Evolutionary conservation across 2,888 invertebrate genomes (phyloP), one percentile per base, ranked within the genome.

Genomic region (Clepsis dumicolana): DNA sequence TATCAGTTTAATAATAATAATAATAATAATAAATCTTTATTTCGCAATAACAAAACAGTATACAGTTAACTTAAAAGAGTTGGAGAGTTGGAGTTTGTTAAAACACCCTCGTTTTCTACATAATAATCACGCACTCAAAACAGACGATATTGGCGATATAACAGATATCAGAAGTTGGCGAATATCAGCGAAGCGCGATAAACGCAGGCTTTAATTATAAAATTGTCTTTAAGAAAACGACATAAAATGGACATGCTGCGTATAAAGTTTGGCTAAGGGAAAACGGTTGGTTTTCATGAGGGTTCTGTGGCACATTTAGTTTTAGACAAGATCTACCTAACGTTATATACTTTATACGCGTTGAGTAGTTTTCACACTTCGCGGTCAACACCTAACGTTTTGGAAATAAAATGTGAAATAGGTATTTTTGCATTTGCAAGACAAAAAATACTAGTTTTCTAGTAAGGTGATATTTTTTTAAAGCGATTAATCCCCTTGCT

Each of bases 161-260:
- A n/a, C n/a, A 80, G 84, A 70, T 72, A 73, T 83, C 84, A 76
- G 79, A 80, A 81, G 80, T 77, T 87, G 80, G 86, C 85, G 88
- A 85, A 86, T 78, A 80, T 79, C 80, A 77, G 76, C 72, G 70
- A 69, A 65, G 74, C 78, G 77, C 83, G 86, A 86, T 89, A 88
- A 89, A 87, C 80, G 84, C 78, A 83, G 80, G 83, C 80, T 87
- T 89, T 90, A 91, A 89, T 91, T 91, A 91, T 91, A 90, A 91
- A 91, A 90, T 86, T 88, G 87, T 90, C 87, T 78, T 75, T 80
- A 80, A 80, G 78, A 84, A 88, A 85, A 84, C 76, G 79, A 75
- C 76, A 77, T 79, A 80, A 84, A 83, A 74, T 77, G 76, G 74
- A 81, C 80, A 80, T 78, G 79, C 75, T 82, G 74, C 32, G 87